Conservation (phyloP, 2,888 invertebrate species). For the Drosophila bunnanda region DNA sequence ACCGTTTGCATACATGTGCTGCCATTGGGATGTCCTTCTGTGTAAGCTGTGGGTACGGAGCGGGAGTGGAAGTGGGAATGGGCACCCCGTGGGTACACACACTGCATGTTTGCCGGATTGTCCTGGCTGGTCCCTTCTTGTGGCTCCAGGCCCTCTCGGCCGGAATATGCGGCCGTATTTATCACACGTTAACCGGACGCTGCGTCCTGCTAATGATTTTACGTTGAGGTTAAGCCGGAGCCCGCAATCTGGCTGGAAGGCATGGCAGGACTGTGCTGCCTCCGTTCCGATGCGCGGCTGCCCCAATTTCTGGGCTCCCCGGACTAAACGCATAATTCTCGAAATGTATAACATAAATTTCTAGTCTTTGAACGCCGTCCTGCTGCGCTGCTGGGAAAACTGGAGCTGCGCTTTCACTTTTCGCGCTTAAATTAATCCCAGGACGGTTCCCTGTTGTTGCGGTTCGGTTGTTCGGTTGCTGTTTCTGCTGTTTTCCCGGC, state of each 20-base stretch:
- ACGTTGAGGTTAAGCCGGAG: conserved; percentile 17
- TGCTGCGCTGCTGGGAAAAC: conserved; percentile 35
- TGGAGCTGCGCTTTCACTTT: conserved; percentile 66
- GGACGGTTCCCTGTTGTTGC: conserved; percentile 52
- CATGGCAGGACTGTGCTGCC: neutral
- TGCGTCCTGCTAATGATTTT: conserved; percentile 63
- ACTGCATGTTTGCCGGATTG: conserved; percentile 26
- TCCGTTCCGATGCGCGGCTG: conserved; percentile 38
- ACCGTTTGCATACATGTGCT: conserved; percentile 49
- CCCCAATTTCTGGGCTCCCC: conserved; percentile 52
- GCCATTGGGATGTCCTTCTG: conserved; percentile 2
- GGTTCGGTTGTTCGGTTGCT: conserved; percentile 28
- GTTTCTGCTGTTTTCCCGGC: conserved; percentile 20
- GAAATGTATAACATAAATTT: conserved; percentile 67
- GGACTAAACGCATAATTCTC: conserved; percentile 61
- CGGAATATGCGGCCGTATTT: conserved; percentile 64
- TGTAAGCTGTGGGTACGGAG: conserved; percentile 11
- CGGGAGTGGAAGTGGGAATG: conserved; percentile 3
- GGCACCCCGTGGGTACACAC: conserved; percentile 29
- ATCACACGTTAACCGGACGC: conserved; percentile 64
- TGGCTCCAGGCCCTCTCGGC: conserved; percentile 45
- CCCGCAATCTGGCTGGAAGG: conserved; percentile 17
- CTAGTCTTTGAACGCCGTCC: conserved; percentile 42
- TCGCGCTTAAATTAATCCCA: conserved; percentile 73
- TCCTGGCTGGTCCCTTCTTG: conserved; percentile 55